Evolutionary conservation across 2,797 vertebrate species (phyloP).

Genomic region (Phyllotis vaccarum): DNA sequence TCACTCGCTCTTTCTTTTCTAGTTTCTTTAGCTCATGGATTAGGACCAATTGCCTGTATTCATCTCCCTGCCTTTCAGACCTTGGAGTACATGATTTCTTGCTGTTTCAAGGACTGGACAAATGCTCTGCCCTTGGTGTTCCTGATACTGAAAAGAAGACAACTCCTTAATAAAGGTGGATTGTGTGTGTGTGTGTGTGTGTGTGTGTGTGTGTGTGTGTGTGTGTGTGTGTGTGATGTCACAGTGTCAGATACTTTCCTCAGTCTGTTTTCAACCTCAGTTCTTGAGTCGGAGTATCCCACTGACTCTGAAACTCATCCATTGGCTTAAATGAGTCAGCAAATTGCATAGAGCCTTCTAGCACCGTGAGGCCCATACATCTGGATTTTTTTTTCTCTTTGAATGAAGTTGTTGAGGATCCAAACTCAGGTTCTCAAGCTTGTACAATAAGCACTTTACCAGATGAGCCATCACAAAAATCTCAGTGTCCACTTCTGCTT

Average conservation of each 20-base stretch:
- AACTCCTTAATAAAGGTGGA: background rate
- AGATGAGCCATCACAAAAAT: background rate
- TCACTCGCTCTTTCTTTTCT: background rate
- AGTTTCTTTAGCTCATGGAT: background rate
- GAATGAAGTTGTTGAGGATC: background rate
- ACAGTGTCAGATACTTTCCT: background rate
- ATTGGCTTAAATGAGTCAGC: background rate
- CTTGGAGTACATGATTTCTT: background rate
- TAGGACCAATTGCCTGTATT: background rate
- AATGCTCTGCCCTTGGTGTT: background rate
- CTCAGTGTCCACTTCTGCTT: background rate
- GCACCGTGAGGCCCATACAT: background rate
- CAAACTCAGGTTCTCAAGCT: background rate
- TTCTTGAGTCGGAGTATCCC: background rate
- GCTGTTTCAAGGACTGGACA: background rate
- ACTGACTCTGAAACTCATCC: background rate
- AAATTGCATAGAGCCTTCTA: background rate
- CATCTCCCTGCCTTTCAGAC: background rate
- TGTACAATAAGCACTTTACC: background rate
- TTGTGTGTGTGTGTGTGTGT: background rate
- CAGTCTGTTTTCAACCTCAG: background rate
- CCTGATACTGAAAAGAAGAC: background rate
- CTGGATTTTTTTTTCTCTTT: background rate
- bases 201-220: background rate
- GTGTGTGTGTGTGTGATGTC: background rate